Percentiles rank a stretch among this genome's conserved stretches.
These are phyloP conservation scores for Epizoanthus stellaris DNA, from an alignment of 92 coral and sea anemone species.

Conservation along the genomic window DNA sequence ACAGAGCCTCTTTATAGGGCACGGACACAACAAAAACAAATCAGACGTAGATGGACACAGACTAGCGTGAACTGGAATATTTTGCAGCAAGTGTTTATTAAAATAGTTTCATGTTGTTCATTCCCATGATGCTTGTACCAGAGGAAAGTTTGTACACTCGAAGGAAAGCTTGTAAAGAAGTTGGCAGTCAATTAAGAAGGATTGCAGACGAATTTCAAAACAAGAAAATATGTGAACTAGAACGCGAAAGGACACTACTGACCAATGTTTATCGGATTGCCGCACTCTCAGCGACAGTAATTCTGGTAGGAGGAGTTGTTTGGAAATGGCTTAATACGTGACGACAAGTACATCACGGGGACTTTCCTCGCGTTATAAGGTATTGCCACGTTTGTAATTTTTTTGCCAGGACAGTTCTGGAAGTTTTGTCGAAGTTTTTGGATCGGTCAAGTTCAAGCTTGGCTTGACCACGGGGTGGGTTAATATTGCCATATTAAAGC, in stretches of 20 bases:
- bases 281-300: slow-evolving; percentile 18
- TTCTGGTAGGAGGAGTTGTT: slow-evolving; percentile 30
- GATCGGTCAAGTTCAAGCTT: neutral
- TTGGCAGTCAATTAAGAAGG: neutral
- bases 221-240: slow-evolving; percentile 39
- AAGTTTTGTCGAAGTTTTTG: slow-evolving; percentile 41
- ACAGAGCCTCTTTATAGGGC: slow-evolving; percentile 1
- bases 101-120: neutral
- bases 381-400: neutral
- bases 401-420: slow-evolving; percentile 5
- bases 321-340: slow-evolving; percentile 42
- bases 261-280: slow-evolving; percentile 19
- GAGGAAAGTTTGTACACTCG: neutral
- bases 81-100: no score
- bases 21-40: slow-evolving; percentile 14
- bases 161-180: neutral
- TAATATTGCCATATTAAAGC: neutral
- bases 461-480: neutral
- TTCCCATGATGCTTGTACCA: neutral
- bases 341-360: neutral
- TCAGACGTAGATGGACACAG: neutral
- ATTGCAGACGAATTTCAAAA: slow-evolving; percentile 22
- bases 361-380: slow-evolving; percentile 21
- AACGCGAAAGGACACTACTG: neutral
- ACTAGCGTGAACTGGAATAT: no score